Base-by-base conservation (phyloP, 2,888 invertebrate species). In the Augiades crinisus region DNA sequence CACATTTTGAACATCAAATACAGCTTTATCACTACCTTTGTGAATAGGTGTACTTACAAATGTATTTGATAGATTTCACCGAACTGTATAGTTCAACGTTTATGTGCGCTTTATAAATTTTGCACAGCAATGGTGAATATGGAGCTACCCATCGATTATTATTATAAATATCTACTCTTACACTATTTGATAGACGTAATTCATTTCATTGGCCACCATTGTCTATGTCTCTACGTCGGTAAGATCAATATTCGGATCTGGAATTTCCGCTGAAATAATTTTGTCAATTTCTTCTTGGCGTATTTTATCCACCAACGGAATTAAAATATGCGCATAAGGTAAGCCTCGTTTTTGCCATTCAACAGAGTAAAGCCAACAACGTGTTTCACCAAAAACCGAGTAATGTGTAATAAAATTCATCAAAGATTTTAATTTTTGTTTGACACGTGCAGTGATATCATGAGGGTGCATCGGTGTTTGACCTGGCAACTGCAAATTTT, bases 121-220 rank as follows among this genome's bases (percentile, higher is more conserved):
- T 49, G 56, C 41, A 21, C 37, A 45, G 56, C 60, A 45, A 58
- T 52, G 44, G 56, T 52, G 22, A 31, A 56, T 75, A 75, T 0
- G 79, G 78, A 5, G 78, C 76, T 3, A 78, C 66, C 61, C 62
- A 68, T 16, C 62, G 40, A 57, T 77, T 78, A 58, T 33, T 36
- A n/a, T n/a, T n/a, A n/a, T n/a, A n/a, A 17, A 53, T 60, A 55
- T 30, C 33, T 54, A 40, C 56, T 36, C 31, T 52, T 53, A 49
- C 54, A 33, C 16, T 57, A 49, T 46, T 58, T 59, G 49, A 44
- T 12, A 43, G 49, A 59, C 75, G 76, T 3, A 67, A 36, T 34
- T 27, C 47, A 47, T 76, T 78, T 57, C 78, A 78, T 43, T 78
- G 79, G n/a, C 78, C 78, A 66, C 81, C 36, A 71, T 62, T 70